Base-by-base conservation (phyloP, 2,888 invertebrate genomes). In the Digitonthophagus gazella region DNA sequence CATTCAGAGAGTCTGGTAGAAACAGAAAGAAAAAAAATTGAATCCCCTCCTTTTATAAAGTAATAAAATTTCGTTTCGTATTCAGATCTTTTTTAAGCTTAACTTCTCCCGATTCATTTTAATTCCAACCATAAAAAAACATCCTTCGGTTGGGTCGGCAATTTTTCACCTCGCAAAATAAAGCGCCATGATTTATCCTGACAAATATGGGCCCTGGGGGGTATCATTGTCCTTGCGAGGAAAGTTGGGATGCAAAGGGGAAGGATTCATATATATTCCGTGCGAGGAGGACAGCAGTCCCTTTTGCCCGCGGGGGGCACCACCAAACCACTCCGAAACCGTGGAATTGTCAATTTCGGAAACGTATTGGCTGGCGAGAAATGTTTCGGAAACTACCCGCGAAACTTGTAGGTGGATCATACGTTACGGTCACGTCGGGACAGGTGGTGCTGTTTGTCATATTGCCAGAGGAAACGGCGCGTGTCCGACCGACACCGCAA, bases 151-250 rank as follows among this genome's bases (percentile, higher is more conserved):
- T 11, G 28, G 11, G 61, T 18, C 61, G 2, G 61, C 61, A 16
- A 61, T 61, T 61, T 61, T 61, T 61, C 61, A 61, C 61, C 18
- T 18, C 18, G 61, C 18, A 18, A 20, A 61, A 61, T 19, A 19
- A 61, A 61, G 20, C 19, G 20, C 19, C 20, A 61, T 61, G 61
- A 61, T 61, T 61, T 61, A 61, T 61, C 61, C 61, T 61, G 61
- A 61, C 61, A 61, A 61, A 61, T 61, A 61, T 61, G 20, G 61
- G 61, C 19, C 61, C 61, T 18, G 61, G 20, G 61, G 61, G 61
- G 19, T 20, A 19, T 61, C 61, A 19, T 61, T 61, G 61, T 61
- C 61, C 61, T 61, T 44, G 28, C 6, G 28, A 11, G 11, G 28
- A 11, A 44, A 44, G 6, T 44, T 44, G 28, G 28, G 28, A 44